Conservation (phyloP, 2,888 invertebrate species). For the Eilema sororculum region DNA sequence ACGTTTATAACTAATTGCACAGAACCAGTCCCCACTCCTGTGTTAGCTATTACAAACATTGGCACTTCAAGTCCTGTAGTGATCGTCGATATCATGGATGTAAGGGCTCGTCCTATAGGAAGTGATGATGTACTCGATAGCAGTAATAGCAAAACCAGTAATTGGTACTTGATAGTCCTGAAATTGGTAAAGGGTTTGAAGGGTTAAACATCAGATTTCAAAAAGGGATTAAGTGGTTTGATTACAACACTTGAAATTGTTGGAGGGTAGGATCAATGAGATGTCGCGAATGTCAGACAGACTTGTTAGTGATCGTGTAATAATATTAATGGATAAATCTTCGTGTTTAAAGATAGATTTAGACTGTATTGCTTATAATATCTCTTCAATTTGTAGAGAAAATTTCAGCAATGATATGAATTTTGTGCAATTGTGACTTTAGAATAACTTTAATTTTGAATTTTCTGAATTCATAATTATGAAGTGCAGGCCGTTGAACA, state of each 20-base stretch:
- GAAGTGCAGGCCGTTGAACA: no score
- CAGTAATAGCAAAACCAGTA: slow-evolving; percentile 56
- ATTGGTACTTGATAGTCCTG: slow-evolving; percentile 64
- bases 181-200: slow-evolving; percentile 36
- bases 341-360: background rate
- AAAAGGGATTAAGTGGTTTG: slow-evolving; percentile 13
- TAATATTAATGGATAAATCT: background rate
- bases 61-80: slow-evolving; percentile 80
- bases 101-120: slow-evolving; percentile 61
- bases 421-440: background rate
- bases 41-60: slow-evolving; percentile 68
- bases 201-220: slow-evolving; percentile 14
- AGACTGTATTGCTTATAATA: background rate
- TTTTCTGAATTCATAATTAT: no score
- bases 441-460: no score
- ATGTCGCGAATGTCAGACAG: background rate
- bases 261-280: background rate
- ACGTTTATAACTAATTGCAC: slow-evolving; percentile 79
- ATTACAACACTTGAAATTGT: slow-evolving; percentile 13
- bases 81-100: slow-evolving; percentile 65
- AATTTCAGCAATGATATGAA: background rate
- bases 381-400: background rate
- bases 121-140: slow-evolving; percentile 60
- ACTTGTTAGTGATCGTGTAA: background rate
- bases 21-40: slow-evolving; percentile 69